Base-by-base conservation (phyloP, 1,140 invertebrate species). In the Zaprionus capensis region DNA sequence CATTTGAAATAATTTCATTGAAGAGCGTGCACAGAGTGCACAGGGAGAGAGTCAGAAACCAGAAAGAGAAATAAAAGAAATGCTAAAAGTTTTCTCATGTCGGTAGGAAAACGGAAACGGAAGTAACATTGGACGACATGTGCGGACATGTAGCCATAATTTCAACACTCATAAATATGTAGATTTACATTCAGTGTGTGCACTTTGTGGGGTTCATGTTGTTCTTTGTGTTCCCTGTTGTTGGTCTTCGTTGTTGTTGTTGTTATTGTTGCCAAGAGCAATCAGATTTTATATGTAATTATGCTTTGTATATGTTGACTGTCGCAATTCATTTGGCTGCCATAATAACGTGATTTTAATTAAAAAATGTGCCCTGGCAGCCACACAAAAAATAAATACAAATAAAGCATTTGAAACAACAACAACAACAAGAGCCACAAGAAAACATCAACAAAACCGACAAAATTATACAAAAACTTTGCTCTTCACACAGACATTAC, bases 71-170 rank as follows among this genome's bases (percentile, higher is more conserved):
- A 76, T 66, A 71, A 79, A 71, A 78, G 71, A 81, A 87, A 81
- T 78, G 77, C 83, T 88, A 83, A 87, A 87, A 87, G 84, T 87
- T 88, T 87, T 87, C 80, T 82, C 84, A 81, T 87, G 84, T 87
- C 74, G 74, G 67, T 62, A 66, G 59, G 74, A 57, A 88, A 81
- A 71, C 83, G 83, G 83, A 87, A 86, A 88, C 83, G 83, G 83
- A 87, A 87, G 72, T 77, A 67, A 63, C 82, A 81, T 86, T 75
- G 75, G 75, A 76, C 80, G 72, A 68, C 82, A 86, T 85, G 82
- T 82, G 76, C 76, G 73, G 61, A 86, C 66, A 80, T 85, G 76
- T 87, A 62, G 61, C 62, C 71, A 64, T 70, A 74, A 68, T 76
- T 76, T 81, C 69, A 72, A 69, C 56, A 74, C 77, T 77, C 83